Evolutionary conservation across 2,888 invertebrate species (phyloP).

Genomic region (Microplitis manilae): DNA sequence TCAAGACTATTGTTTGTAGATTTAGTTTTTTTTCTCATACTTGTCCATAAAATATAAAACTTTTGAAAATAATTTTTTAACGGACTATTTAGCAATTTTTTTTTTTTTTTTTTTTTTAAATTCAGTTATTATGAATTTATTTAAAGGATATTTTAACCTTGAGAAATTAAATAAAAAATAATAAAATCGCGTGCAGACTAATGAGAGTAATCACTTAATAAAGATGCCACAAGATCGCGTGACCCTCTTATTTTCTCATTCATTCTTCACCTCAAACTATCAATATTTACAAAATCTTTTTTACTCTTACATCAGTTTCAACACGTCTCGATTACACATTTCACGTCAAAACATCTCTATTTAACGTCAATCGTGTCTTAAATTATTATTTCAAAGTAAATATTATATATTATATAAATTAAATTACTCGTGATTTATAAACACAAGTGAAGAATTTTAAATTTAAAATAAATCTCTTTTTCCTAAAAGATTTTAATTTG

Average conservation of each 20-base stretch:
- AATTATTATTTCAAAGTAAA: not conserved
- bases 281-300: slow-evolving; percentile 32
- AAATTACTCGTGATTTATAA: too few species aligned
- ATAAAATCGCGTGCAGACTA: slow-evolving; percentile 68
- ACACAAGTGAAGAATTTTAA: too few species aligned
- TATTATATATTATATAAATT: not conserved
- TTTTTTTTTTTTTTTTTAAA: not conserved
- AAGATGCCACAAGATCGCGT: slow-evolving; percentile 59
- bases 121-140: too few species aligned
- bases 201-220: slow-evolving; percentile 72
- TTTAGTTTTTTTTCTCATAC: not conserved
- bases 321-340: slow-evolving; percentile 42
- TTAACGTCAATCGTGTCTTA: not conserved
- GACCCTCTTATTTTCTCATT: slow-evolving; percentile 44
- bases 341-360: slow-evolving; percentile 25
- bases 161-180: not conserved
- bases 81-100: slow-evolving; percentile 7
- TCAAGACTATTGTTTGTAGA: not conserved
- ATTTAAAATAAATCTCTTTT: too few species aligned
- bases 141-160: not conserved
- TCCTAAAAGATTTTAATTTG: too few species aligned
- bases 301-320: not conserved
- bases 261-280: slow-evolving; percentile 38
- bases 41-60: not conserved
- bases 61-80: not conserved